Evolutionary conservation across 2,888 invertebrate genomes (phyloP), one percentile per base, ranked within the genome.

Genomic region (Deilephila porcellus): DNA sequence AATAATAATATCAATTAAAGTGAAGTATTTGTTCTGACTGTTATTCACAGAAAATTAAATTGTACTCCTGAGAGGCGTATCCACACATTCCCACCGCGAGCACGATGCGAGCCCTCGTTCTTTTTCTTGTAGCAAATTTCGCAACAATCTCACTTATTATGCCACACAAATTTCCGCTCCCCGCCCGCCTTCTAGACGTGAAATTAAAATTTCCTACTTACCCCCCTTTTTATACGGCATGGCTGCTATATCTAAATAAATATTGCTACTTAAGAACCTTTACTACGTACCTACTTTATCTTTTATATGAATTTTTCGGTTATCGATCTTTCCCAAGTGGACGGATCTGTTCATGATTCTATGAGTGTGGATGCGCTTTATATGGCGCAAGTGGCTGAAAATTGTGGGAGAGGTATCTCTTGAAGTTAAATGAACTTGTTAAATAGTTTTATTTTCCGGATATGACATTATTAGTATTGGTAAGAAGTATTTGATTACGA

Each of bases 111-210:
- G 92, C 94, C 94, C 93, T 94, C 93, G 91, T 94, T 93, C 94
- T 94, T 94, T 94, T 94, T 93, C 94, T 94, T 93, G 93, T 93
- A 94, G 90, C 94, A 94, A 94, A 94, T 93, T 94, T 94, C 92
- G 94, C 94, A 94, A 94, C 94, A 94, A 94, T 94, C 94, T 94
- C 93, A 94, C 94, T 94, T 94, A 94, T 94, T 94, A 94, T 94
- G 94, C 94, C 94, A 94, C 94, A 94, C 94, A 94, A 94, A 94
- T 94, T 92, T 94, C 93, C 91, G 91, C 88, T 88, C 91, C 91
- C 90, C 90, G 90, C 89, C 89, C 88, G 89, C 89, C 88, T 86
- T 92, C 90, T 88, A 91, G 91, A 93, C 92, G 90, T 91, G 92
- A 94, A 94, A 94, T 94, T 94, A 94, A 94, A 94, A 94, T 94